These are phyloP conservation scores for Cacoxenus indagator DNA, from an alignment of 2,888 invertebrate species.

Conservation along the genomic window DNA sequence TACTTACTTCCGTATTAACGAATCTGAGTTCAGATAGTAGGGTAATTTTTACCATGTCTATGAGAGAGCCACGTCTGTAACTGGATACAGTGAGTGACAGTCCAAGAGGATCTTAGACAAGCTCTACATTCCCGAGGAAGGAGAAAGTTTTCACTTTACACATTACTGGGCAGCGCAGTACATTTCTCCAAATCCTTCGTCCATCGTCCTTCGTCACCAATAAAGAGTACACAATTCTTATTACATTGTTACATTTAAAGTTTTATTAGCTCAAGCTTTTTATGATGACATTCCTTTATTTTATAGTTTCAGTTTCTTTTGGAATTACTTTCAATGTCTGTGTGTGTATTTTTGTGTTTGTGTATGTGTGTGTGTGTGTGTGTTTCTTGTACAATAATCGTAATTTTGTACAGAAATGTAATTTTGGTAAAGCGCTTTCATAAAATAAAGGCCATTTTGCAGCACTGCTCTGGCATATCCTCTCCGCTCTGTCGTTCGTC, in stretches of 20 bases:
- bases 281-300: conserved; percentile 53
- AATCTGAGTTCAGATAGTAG: too few species aligned
- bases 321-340: not conserved
- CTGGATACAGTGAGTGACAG: too few species aligned
- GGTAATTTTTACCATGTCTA: too few species aligned
- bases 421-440: conserved; percentile 16
- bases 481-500: not conserved
- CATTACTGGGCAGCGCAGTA: too few species aligned
- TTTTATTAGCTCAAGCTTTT: conserved; percentile 55
- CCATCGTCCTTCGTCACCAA: too few species aligned
- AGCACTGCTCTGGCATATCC: conserved; percentile 9
- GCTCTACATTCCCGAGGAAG: too few species aligned
- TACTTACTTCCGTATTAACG: too few species aligned
- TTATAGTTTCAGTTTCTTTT: conserved; percentile 21
- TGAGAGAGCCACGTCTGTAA: too few species aligned
- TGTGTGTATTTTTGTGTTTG: not conserved
- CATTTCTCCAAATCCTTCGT: too few species aligned
- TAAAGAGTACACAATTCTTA: too few species aligned
- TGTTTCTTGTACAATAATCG: not conserved
- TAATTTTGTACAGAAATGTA: not conserved
- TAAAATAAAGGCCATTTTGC: conserved; percentile 17
- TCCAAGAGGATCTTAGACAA: too few species aligned
- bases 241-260: conserved; percentile 30
- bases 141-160: too few species aligned
- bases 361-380: not conserved